Conservation (phyloP, 2,797 vertebrate species). For the Sylvia borin region DNA sequence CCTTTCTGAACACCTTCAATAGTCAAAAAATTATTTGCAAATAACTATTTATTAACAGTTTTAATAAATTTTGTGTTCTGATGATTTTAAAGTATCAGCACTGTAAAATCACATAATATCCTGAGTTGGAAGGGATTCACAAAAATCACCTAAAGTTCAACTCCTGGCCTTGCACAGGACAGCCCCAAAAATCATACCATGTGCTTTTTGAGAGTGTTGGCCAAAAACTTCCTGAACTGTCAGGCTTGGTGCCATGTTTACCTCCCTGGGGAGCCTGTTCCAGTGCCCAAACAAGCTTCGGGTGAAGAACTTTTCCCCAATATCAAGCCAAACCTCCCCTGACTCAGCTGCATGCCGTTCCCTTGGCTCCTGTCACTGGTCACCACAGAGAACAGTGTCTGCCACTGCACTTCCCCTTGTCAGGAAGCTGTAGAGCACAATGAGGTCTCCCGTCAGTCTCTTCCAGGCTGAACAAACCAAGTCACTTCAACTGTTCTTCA, state of each 20-base stretch:
- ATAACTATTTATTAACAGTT: neutral
- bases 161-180: neutral
- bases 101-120: neutral
- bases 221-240: neutral
- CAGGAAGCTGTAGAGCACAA: fast-evolving
- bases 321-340: neutral
- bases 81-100: neutral
- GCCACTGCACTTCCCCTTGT: too few species aligned
- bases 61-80: neutral
- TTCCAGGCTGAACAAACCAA: neutral
- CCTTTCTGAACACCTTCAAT: neutral
- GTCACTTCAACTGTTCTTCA: neutral
- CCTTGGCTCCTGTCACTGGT: neutral
- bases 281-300: neutral
- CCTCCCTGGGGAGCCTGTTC: neutral
- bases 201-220: neutral
- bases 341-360: neutral
- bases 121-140: neutral
- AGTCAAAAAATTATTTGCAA: neutral
- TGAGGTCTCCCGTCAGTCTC: neutral
- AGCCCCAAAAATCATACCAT: neutral
- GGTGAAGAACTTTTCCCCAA: neutral
- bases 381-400: neutral
- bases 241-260: neutral
- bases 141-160: neutral